Conservation (phyloP, 2,113 vertebrate genomes). For the Grus americana region DNA sequence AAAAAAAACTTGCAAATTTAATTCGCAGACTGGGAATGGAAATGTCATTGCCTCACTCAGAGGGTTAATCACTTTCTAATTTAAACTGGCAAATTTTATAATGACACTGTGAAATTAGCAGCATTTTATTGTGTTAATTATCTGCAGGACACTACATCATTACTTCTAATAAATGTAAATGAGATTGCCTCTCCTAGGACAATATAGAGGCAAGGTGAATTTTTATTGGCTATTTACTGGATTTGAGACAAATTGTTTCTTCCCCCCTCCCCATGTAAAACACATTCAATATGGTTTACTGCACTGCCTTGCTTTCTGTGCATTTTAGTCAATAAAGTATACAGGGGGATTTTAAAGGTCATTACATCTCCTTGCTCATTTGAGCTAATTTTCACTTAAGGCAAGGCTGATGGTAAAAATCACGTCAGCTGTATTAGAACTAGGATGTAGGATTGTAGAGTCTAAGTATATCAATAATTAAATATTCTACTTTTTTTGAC, state of each 20-base stretch:
- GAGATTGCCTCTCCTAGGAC: constrained; percentile 79
- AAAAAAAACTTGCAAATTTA: constrained; percentile 79
- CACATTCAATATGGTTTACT: constrained; percentile 29
- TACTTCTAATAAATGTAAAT: constrained; percentile 85
- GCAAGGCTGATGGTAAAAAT: constrained; percentile 48
- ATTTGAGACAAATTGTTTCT: constrained; percentile 53
- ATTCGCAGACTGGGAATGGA: constrained; percentile 82
- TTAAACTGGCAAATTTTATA: constrained; percentile 84
- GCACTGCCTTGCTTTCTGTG: neutral
- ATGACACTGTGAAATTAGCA: constrained; percentile 90
- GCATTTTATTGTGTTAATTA: constrained; percentile 88
- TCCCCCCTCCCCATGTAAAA: neutral
- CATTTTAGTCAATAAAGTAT: constrained; percentile 53
- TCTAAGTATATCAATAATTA: constrained; percentile 30
- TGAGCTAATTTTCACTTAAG: constrained; percentile 56
- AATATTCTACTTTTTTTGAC: neutral
- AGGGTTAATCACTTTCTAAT: constrained; percentile 85
- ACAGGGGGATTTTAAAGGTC: constrained; percentile 50
- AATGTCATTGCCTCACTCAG: constrained; percentile 83
- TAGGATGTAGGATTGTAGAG: neutral
- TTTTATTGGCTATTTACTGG: constrained; percentile 78
- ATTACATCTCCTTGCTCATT: constrained; percentile 49
- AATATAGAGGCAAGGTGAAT: constrained; percentile 81
- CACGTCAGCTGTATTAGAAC: neutral
- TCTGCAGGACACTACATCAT: constrained; percentile 84